phyloP scores from a whole-genome alignment of 1,140 invertebrate genomes.

The Leptoteleia sp. region DNA sequence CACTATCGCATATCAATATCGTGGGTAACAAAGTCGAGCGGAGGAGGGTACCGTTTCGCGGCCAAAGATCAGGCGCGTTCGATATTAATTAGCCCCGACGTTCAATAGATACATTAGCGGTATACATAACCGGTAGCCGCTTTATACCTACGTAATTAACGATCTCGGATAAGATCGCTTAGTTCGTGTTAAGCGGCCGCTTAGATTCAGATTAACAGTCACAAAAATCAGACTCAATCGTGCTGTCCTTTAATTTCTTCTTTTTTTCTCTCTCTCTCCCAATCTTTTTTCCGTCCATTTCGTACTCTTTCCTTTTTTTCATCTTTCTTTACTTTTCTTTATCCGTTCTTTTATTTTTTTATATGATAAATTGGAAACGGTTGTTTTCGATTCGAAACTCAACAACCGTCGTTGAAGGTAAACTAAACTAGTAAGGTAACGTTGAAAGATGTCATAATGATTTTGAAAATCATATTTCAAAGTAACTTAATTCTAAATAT shows the following conservation, averaged over 20 bases:
- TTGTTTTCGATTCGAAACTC: neutral
- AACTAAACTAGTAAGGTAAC: constrained; percentile 1
- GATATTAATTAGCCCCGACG: constrained; percentile 72
- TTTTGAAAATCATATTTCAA: neutral
- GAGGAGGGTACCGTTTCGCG: constrained; percentile 67
- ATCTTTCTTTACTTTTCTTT: neutral
- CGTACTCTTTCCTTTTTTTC: too few relatives aligned
- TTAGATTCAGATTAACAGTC: constrained; percentile 49
- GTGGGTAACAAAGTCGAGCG: constrained; percentile 63
- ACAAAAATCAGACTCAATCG: constrained; percentile 34
- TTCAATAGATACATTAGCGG: constrained; percentile 71
- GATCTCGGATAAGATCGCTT: constrained; percentile 65
- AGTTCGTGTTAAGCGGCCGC: constrained; percentile 43
- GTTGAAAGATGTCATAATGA: neutral
- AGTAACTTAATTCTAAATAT: neutral
- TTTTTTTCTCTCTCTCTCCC: neutral
- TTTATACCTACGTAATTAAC: constrained; percentile 66
- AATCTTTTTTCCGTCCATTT: neutral
- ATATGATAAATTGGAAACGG: neutral
- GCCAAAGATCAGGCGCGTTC: constrained; percentile 61
- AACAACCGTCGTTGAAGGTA: neutral
- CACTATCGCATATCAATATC: constrained; percentile 63
- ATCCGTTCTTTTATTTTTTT: too few relatives aligned
- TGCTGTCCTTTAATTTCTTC: constrained; percentile 4
- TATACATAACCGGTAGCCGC: constrained; percentile 58